Percentiles rank a stretch among this genome's conserved stretches.
Conservation (phyloP, 2,113 vertebrate genomes). For the Xiphias gladius region DNA sequence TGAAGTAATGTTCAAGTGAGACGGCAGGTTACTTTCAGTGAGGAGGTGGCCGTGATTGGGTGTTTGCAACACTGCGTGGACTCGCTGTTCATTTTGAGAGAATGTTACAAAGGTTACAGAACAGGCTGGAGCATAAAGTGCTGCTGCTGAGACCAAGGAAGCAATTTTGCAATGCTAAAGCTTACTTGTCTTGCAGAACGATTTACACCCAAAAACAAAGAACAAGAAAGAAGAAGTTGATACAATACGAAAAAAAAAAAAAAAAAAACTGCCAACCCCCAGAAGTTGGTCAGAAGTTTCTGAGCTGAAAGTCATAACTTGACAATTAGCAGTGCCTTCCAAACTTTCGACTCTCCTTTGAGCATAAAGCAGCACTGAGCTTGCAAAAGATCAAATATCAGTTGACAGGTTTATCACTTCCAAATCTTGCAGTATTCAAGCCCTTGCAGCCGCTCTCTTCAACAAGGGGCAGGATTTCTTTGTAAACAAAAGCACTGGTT, state of each 20-base stretch:
- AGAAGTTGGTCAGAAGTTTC: constrained; percentile 32
- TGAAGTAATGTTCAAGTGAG: background rate
- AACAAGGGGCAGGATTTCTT: constrained; percentile 19
- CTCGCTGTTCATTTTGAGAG: constrained; percentile 50
- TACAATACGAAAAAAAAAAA: constrained; percentile 12
- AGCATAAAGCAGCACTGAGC: constrained; percentile 9
- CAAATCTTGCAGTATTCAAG: constrained; percentile 26
- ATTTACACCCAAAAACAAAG: constrained; percentile 47
- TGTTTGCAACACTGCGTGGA: constrained; percentile 32
- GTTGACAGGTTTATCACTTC: constrained; percentile 47
- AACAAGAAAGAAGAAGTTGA: constrained; percentile 72
- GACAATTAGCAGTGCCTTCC: constrained; percentile 2
- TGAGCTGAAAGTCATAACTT: constrained; percentile 20
- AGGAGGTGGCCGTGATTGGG: constrained; percentile 22
- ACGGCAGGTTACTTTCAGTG: background rate
- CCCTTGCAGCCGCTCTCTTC: constrained; percentile 22
- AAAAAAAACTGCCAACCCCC: background rate
- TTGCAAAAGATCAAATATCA: constrained; percentile 36
- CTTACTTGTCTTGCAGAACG: constrained; percentile 56
- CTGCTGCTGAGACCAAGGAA: constrained; percentile 52
- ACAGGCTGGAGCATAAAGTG: constrained; percentile 37
- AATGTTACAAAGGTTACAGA: constrained; percentile 59
- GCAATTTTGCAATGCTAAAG: constrained; percentile 65
- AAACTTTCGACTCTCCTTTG: constrained; percentile 24
- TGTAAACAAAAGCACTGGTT: constrained; percentile 67